phyloP scores from a whole-genome alignment of 2,797 vertebrate genomes.

The Sebastes kiyomatsui region DNA sequence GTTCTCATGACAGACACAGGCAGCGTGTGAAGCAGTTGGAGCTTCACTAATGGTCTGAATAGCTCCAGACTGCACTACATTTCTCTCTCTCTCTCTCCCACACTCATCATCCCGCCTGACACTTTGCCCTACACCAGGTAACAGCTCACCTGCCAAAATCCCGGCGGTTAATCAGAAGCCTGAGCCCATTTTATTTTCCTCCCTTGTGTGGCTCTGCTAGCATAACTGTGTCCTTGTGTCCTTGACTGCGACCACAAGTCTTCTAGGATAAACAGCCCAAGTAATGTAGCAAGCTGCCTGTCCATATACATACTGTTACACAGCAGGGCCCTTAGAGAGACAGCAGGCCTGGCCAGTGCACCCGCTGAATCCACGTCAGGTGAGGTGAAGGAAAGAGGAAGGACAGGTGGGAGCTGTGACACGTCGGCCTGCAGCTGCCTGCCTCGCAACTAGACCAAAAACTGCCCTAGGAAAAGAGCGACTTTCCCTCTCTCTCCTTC shows the following conservation, averaged over 20 bases:
- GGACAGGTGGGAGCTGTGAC: slow-evolving; percentile 27
- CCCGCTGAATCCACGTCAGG: slow-evolving; percentile 16
- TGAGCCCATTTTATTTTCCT: slow-evolving; percentile 12
- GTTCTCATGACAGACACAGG: slow-evolving; percentile 7
- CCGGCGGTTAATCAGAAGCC: slow-evolving; percentile 24
- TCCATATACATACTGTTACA: background rate
- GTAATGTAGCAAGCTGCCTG: background rate
- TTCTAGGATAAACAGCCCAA: slow-evolving; percentile 23
- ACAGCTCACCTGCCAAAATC: slow-evolving; percentile 37
- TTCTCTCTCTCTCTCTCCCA: slow-evolving; percentile 1
- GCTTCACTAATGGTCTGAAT: slow-evolving; percentile 52
- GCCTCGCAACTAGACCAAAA: slow-evolving; percentile 5
- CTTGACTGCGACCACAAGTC: slow-evolving; percentile 48
- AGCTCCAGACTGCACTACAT: slow-evolving; percentile 7
- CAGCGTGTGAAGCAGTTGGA: slow-evolving; percentile 13
- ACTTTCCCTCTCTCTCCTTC: background rate
- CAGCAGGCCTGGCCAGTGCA: background rate
- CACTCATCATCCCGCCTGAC: slow-evolving; percentile 36
- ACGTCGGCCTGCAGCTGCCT: slow-evolving; percentile 12
- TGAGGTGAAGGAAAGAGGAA: slow-evolving; percentile 29
- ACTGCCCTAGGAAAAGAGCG: slow-evolving; percentile 24
- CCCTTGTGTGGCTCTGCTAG: slow-evolving; percentile 7
- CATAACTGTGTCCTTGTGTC: slow-evolving; percentile 40
- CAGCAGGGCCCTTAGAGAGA: slow-evolving; percentile 5
- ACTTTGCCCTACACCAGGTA: slow-evolving; percentile 13